A percentile compares a stretch with the other conserved stretches of the same genome.
Conservation (phyloP, 2,888 invertebrate genomes). For the Papilio protenor region DNA sequence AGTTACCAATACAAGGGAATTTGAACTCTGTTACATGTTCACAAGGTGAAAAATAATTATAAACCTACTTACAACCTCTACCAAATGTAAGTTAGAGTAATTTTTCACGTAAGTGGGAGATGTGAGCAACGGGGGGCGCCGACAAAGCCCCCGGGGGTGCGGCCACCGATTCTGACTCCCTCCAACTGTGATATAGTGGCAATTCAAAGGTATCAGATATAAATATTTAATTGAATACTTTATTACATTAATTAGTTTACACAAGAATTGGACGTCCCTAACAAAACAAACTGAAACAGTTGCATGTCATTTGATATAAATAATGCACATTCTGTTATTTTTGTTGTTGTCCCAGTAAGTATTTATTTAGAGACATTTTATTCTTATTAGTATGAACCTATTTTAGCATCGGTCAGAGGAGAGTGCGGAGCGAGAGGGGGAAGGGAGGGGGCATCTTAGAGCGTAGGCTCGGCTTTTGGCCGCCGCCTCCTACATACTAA, state of each 20-base stretch:
- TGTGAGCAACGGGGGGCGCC: constrained; percentile 72
- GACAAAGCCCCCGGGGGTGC: constrained; percentile 77
- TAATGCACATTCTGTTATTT: neutral
- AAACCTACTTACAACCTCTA: constrained; percentile 36
- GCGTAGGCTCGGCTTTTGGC: constrained; percentile 78
- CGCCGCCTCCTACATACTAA: constrained; percentile 64
- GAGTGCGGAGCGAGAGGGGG: constrained; percentile 33
- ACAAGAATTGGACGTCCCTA: neutral
- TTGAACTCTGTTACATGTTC: constrained; percentile 41
- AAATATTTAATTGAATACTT: constrained; percentile 43
- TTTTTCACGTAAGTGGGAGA: constrained; percentile 74
- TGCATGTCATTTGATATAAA: neutral
- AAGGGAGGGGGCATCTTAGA: constrained; percentile 35
- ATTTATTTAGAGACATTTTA: neutral
- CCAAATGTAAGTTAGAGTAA: constrained; percentile 58
- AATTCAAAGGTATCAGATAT: constrained; percentile 62
- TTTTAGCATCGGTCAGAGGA: constrained; percentile 40
- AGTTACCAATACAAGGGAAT: constrained; percentile 33
- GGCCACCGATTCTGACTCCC: constrained; percentile 61
- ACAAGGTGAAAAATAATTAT: constrained; percentile 39
- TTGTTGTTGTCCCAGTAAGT: neutral
- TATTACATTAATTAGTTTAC: constrained; percentile 31
- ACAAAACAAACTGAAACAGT: neutral
- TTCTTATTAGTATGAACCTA: constrained; percentile 33
- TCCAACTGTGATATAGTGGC: constrained; percentile 64